Base-by-base conservation (phyloP, 2,888 invertebrate genomes). In the Andrena chrysosceles region DNA sequence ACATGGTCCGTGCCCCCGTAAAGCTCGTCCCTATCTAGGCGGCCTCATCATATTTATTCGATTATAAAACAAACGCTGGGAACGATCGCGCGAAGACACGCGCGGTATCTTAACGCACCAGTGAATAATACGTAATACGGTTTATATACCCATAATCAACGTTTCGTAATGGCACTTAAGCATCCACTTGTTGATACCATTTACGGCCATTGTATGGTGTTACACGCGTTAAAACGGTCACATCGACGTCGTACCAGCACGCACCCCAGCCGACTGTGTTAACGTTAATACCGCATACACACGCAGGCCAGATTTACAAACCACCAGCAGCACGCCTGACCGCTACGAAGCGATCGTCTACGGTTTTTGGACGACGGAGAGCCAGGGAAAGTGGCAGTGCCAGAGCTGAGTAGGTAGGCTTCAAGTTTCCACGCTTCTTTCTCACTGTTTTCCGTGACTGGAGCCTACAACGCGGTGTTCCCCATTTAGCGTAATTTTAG, bases 181-280 rank as follows among this genome's bases (percentile, higher is more conserved):
- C 89, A 90, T 92, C 91, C 91, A 92, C 91, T 92, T 90, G 89
- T 91, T 91, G 92, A 92, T 92, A 92, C 90, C 91, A 90, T 91
- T 90, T 91, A 90, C 87, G 91, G 87, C 89, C 86, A 88, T 85
- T 88, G 88, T 85, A 83, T 71, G 85, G 71, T 62, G 82, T 85
- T 89, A 89, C 89, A 89, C 71, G 87, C 87, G 85, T 56, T 86
- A 89, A 89, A 89, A 89, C 83, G 78, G 80, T 81, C 84, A 82
- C 87, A 86, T 70, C 70, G 86, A 89, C 83, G 69, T 63, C 82
- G 62, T 42, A 78, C 77, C 62, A 67, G 82, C 89, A 89, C 89
- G 89, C 89, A 88, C 85, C 60, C 48, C 71, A 49, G 64, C 68
- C 33, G 71, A 82, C 77, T 83, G 77, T 80, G 77, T 83, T 84